Evolutionary conservation across 1,140 invertebrate genomes (phyloP).

Genomic region (Bactericera cockerelli): DNA sequence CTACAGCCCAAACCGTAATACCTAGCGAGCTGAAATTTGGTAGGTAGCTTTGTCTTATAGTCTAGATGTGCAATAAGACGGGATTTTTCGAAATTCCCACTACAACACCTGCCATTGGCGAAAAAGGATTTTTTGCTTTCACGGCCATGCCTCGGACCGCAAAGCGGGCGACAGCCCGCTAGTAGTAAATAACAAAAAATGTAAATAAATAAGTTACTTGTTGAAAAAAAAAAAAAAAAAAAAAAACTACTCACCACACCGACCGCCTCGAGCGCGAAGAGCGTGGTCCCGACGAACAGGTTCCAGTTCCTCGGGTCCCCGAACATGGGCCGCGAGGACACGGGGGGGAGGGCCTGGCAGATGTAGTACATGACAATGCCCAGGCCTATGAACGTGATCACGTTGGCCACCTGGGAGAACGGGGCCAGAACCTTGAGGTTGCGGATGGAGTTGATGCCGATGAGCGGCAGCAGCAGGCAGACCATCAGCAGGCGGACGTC

Average conservation of each 20-base stretch:
- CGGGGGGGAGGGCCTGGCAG: constrained; percentile 40
- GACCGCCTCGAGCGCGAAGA: constrained; percentile 82
- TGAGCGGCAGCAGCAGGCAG: constrained; percentile 47
- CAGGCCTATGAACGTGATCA: constrained; percentile 50
- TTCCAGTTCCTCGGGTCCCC: constrained; percentile 40
- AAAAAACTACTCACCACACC: constrained; percentile 47
- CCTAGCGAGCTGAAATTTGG: no score
- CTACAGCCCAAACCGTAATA: no score
- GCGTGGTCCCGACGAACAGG: constrained; percentile 68
- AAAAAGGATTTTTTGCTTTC: no score
- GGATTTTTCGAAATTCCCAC: no score
- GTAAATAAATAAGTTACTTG: no score
- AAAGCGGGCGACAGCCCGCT: no score
- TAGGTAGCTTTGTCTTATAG: no score
- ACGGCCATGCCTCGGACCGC: no score
- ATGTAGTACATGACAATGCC: constrained; percentile 51
- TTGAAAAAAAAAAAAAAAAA: no score
- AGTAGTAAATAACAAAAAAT: no score
- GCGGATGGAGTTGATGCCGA: constrained; percentile 53
- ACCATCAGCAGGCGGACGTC: constrained; percentile 37
- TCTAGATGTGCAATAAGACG: no score
- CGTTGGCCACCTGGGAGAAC: constrained; percentile 64
- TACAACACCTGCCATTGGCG: no score
- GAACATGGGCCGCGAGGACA: constrained; percentile 37
- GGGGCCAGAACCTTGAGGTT: constrained; percentile 64